Base-by-base conservation (phyloP, 2,888 invertebrate species). In the Orchestes rusci region DNA sequence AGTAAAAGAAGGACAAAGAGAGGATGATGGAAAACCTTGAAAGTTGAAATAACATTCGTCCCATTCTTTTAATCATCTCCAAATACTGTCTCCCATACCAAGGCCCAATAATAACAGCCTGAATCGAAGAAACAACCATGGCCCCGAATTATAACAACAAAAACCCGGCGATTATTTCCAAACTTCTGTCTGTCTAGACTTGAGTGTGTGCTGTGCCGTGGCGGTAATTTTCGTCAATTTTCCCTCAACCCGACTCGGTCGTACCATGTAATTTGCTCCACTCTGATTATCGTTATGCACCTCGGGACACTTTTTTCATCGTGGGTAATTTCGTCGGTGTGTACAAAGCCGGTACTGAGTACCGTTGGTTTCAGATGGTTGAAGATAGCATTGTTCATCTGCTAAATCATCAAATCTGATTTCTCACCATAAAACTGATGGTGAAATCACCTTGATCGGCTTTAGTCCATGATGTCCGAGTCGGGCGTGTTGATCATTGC, bases 151-250 rank as follows among this genome's bases (percentile, higher is more conserved):
- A 34, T 23, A n/a, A n/a, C 18, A 20, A n/a, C 17, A 43, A 35
- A 39, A 45, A 39, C 33, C 2, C 15, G 19, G 27, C 39, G 35
- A 39, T 45, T 45, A 40, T 45, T 39, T 35, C 31, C 31, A 39
- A 45, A 45, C 39, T 38, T 44, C 38, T 38, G 44, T 30, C 40
- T 39, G 34, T 48, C 48, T 48, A 48, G 48, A 48, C 48, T n/a
- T n/a, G n/a, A n/a, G n/a, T n/a, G n/a, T n/a, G n/a, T n/a, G 37
- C 35, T 37, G 16, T 19, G 48, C 40, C 33, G 32, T 32, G 19
- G 37, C 43, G 39, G 37, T 48, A 48, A 48, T 48, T 48, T 48
- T 48, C 43, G 48, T 28, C 36, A 48, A 48, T 48, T 39, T 39
- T 19, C 32, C 37, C 30, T 43, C 23, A 16, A 30, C 17, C 12